Evolutionary conservation across 2,888 invertebrate species (phyloP), one percentile per base, ranked within the genome.

Genomic region (Caprella mutica): DNA sequence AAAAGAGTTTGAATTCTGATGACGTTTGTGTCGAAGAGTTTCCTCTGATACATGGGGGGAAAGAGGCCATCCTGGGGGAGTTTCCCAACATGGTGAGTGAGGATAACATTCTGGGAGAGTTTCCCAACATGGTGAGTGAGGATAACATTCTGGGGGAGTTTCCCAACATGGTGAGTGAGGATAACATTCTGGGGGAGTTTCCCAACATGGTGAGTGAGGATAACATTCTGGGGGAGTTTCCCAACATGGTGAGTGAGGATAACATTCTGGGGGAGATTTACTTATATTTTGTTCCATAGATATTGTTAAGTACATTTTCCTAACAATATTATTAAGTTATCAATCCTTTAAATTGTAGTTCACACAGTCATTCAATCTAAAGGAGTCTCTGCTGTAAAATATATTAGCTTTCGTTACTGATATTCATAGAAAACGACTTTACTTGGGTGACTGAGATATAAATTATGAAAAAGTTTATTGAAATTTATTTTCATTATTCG

Each of bases 31-130:
- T 51, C 3, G 35, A 14, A 2, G 38, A 54, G 3, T 43, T 35
- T 4, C 60, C 40, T 1, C 51, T 60, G 19, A 56, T 60, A 12
- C 21, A 52, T 9, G 60, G 57, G 14, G 60, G 60, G 3, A 26
- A 38, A 24, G 51, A 53, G 19, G 56, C 60, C 1, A 27, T 40
- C 9, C 17, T 51, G 26, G 60, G 57, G 33, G 56, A 60, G 51
- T 60, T 60, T 30, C 60, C 60, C 8, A 46, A 60, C 9, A 56
- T 56, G 23, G 59, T 56, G 27, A 35, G 56, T 53, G n/a, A 17
- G 29, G 38, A 12, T 12, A 12, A 33, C 12, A n/a, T n/a, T n/a
- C n/a, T n/a, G n/a, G n/a, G n/a, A n/a, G n/a, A 12, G 33, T 9
- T 8, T 8, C 33, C 33, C 33, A 33, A 33, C 33, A 33, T 33